Percentiles rank a stretch among this genome's conserved stretches.
phyloP scores from a whole-genome alignment of 2,888 invertebrate species.

The Xylophagus ater region DNA sequence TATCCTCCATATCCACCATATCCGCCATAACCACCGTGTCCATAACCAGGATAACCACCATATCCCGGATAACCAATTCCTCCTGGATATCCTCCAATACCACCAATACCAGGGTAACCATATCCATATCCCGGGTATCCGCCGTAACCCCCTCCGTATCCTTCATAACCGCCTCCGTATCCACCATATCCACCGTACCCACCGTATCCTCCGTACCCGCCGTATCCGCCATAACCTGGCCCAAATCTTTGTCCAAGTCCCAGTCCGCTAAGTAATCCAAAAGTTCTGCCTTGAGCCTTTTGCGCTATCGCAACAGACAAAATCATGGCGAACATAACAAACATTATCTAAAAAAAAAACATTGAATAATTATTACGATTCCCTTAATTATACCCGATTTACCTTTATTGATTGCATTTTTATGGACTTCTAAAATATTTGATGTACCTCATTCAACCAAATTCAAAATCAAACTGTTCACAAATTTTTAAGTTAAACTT shows the following conservation, averaged over 20 bases:
- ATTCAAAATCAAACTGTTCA: no score
- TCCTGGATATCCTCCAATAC: not conserved
- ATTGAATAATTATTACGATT: no score
- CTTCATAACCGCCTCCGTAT: not conserved
- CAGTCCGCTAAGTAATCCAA: not conserved
- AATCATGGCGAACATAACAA: no score
- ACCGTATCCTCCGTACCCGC: not conserved
- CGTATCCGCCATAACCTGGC: not conserved
- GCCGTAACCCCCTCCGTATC: not conserved
- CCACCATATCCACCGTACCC: not conserved
- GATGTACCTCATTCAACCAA: no score
- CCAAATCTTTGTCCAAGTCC: slow-evolving; percentile 1
- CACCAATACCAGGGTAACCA: not conserved
- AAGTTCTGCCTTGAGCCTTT: not conserved
- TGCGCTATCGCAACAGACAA: not conserved
- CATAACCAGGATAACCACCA: slow-evolving; percentile 4
- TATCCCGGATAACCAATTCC: not conserved
- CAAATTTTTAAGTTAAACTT: no score
- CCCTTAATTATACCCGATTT: no score
- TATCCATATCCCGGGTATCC: not conserved
- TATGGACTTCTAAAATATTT: no score
- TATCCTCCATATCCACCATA: not conserved
- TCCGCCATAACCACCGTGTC: not conserved
- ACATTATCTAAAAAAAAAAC: no score
- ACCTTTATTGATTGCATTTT: no score